Evolutionary conservation across 2,888 invertebrate genomes (phyloP).

Genomic region (Leptinotarsa peninsularis): DNA sequence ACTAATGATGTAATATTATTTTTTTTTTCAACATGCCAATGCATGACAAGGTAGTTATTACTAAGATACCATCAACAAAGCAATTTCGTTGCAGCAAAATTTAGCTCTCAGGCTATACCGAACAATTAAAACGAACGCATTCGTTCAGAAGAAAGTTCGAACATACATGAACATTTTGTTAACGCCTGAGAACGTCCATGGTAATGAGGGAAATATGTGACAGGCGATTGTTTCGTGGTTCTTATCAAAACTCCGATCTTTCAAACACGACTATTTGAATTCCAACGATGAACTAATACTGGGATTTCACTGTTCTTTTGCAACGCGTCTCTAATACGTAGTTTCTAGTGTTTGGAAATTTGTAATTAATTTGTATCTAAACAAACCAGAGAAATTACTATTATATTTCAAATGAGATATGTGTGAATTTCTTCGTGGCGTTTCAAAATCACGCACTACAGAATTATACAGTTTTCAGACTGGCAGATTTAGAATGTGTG

Average conservation of each 20-base stretch:
- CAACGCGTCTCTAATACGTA: not conserved
- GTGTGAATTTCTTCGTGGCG: no score
- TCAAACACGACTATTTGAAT: slow-evolving; percentile 7
- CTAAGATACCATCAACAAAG: slow-evolving; percentile 1
- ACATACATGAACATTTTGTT: slow-evolving; percentile 19
- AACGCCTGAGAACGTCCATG: slow-evolving; percentile 12
- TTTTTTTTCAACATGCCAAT: slow-evolving; percentile 4
- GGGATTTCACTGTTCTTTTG: slow-evolving; percentile 5
- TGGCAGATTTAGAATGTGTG: no score
- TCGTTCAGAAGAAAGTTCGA: not conserved
- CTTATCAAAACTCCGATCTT: slow-evolving; percentile 6
- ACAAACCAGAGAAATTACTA: not conserved
- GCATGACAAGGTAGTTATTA: slow-evolving; percentile 14
- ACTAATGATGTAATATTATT: not conserved
- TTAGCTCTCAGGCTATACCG: not conserved
- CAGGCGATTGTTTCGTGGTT: slow-evolving; percentile 8
- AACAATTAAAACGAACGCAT: not conserved
- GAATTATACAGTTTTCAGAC: no score
- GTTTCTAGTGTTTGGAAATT: slow-evolving; percentile 9
- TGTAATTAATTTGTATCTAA: not conserved
- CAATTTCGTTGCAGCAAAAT: not conserved
- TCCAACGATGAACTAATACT: slow-evolving; percentile 8
- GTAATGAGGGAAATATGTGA: not conserved
- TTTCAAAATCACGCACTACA: no score
- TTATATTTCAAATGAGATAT: not conserved